Percentiles rank a stretch among this genome's conserved stretches.
Evolutionary conservation across 1,140 invertebrate genomes (phyloP).

Genomic region (Tetramorium alpestre): DNA sequence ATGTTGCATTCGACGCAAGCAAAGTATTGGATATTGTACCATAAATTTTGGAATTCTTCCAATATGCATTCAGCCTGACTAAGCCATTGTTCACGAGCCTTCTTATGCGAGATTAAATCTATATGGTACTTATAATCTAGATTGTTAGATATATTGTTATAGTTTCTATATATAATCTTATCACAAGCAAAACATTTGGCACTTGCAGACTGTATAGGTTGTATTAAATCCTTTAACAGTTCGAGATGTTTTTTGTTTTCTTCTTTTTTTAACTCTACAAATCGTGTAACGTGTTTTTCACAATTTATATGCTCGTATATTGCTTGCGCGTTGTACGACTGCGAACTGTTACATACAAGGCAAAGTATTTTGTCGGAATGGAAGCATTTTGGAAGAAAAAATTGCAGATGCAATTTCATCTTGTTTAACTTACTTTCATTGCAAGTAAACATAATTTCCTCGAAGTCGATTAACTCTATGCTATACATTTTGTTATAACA

Average conservation of each 20-base stretch:
- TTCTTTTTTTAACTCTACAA: neutral
- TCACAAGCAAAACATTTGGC: conserved; percentile 35
- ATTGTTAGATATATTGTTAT: neutral
- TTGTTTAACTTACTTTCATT: neutral
- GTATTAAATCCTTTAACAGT: neutral
- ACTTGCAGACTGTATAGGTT: neutral
- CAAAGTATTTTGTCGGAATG: neutral
- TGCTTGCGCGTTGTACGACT: conserved; percentile 4
- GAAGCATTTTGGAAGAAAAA: neutral
- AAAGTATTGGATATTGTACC: conserved; percentile 68
- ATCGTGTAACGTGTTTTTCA: conserved; percentile 12
- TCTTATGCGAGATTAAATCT: neutral
- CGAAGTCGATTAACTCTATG: neutral
- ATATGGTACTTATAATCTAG: conserved; percentile 43
- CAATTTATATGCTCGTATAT: conserved; percentile 64
- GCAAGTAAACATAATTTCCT: conserved; percentile 27
- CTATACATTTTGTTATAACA: conserved; percentile 7
- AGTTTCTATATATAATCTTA: neutral
- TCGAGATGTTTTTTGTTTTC: conserved; percentile 23
- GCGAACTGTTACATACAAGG: conserved; percentile 11
- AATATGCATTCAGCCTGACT: conserved; percentile 50
- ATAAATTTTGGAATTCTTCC: conserved; percentile 67
- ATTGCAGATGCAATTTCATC: neutral
- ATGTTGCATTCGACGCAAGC: conserved; percentile 57
- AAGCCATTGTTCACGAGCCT: neutral